Conservation (phyloP, 2,888 invertebrate genomes). For the Branchipolynoe longqiensis region DNA sequence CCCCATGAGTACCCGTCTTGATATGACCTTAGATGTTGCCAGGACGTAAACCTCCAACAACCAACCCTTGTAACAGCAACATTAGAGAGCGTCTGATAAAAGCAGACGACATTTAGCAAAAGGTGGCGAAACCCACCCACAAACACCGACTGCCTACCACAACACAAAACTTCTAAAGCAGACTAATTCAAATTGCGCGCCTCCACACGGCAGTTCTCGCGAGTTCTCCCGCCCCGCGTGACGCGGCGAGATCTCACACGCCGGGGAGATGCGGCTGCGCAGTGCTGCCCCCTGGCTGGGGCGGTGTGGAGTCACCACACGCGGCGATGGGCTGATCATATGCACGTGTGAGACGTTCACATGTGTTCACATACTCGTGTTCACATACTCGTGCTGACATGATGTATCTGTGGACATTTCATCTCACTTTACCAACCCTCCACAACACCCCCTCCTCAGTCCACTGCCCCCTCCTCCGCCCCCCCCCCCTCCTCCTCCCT, state of each 20-base stretch:
- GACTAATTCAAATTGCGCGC: too few species aligned
- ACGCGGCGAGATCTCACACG: too few species aligned
- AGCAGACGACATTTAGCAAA: too few species aligned
- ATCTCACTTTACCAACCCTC: constrained; percentile 32
- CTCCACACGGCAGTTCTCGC: background rate
- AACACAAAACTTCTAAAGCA: too few species aligned
- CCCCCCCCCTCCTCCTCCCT: background rate
- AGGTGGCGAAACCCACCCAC: too few species aligned
- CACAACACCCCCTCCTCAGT: background rate
- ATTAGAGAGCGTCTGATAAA: too few species aligned
- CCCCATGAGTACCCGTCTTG: too few species aligned
- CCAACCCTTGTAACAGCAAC: too few species aligned
- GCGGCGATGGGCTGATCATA: background rate
- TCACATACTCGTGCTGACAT: constrained; percentile 12
- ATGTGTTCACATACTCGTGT: constrained; percentile 14
- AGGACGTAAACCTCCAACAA: too few species aligned
- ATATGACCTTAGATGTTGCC: too few species aligned
- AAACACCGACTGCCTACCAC: too few species aligned
- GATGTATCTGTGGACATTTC: constrained; percentile 45
- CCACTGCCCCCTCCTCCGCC: background rate
- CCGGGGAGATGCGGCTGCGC: background rate
- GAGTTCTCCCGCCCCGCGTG: background rate
- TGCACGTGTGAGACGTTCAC: constrained; percentile 14
- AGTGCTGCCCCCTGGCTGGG: background rate
- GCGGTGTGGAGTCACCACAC: background rate